A percentile compares a stretch with the other conserved stretches of the same genome.
Conservation (phyloP, 2,888 invertebrate species). For the Pyrrhia umbra region DNA sequence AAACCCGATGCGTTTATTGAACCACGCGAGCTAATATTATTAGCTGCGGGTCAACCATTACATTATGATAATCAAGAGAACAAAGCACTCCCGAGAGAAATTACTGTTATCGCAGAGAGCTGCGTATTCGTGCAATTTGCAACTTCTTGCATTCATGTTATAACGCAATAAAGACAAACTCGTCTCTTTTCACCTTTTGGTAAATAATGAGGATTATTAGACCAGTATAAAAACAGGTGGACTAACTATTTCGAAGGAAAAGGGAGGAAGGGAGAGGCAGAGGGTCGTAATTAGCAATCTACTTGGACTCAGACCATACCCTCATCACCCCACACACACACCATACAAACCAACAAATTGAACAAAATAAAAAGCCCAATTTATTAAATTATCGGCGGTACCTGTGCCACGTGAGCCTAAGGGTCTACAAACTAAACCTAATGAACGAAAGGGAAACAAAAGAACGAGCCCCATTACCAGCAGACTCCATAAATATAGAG, state of each 20-base stretch:
- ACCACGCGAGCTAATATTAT: slow-evolving; percentile 25
- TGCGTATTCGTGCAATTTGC: not conserved
- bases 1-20: slow-evolving; percentile 9
- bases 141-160: not conserved
- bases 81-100: slow-evolving; percentile 48
- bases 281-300: not conserved
- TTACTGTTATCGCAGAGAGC: slow-evolving; percentile 41
- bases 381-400: slow-evolving; percentile 47
- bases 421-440: slow-evolving; percentile 48
- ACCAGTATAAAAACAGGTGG: not conserved
- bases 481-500: slow-evolving; percentile 50
- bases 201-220: not conserved
- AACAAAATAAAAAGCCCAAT: slow-evolving; percentile 22
- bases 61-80: slow-evolving; percentile 46
- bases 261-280: not conserved
- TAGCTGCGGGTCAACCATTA: slow-evolving; percentile 27
- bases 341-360: slow-evolving; percentile 17
- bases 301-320: not conserved
- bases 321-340: not conserved
- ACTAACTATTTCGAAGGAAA: not conserved
- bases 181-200: not conserved
- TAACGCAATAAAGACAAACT: not conserved
- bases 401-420: slow-evolving; percentile 50
- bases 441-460: slow-evolving; percentile 54
- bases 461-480: slow-evolving; percentile 36